Evolutionary conservation across 1,140 invertebrate species (phyloP), one percentile per base, ranked within the genome.

Genomic region (Asobara japonica): DNA sequence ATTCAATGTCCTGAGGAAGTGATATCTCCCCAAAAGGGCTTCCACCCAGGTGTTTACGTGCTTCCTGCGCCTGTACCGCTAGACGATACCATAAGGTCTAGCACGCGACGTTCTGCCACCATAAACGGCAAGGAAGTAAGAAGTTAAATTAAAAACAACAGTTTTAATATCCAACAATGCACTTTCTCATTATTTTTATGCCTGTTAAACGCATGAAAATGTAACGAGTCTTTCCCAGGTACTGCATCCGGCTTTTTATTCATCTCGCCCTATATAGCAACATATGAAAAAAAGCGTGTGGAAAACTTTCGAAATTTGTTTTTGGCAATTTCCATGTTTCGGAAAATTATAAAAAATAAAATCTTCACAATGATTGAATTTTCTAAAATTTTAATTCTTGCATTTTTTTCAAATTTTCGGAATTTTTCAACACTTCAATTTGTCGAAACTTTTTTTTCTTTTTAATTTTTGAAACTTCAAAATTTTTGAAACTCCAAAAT

Each of bases 161-260:
- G n/a, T 56, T 56, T 56, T 31, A 62, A 62, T 62, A 31, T 16
- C 27, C 31, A 31, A 62, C 60, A 62, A 62, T 62, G 60, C n/a
- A 62, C 60, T 62, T 62, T 62, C 60, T 62, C 60, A 62, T 62
- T 62, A 62, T 62, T 18, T 62, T 62, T 62, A 62, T 31, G 60
- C 13, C 29, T 29, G 60, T 31, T 62, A 16, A 31, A 62, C 60
- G 60, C 25, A 16, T 62, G 3, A 31, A 31, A 31, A 13, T 16
- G 7, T 29, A 29, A 11, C n/a, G 31, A 62, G 27, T 62, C 13
- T 62, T 62, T 29, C 4, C 60, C 4, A 62, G 60, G 11, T 31
- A 29, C 31, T 27, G 27, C 18, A 62, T 62, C 60, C 60, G 60
- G 60, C n/a, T 62, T 62, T 62, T 31, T 11, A 30, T n/a, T 27